Evolutionary conservation across 2,888 invertebrate species (phyloP).

Genomic region (Andricus quercusramuli): DNA sequence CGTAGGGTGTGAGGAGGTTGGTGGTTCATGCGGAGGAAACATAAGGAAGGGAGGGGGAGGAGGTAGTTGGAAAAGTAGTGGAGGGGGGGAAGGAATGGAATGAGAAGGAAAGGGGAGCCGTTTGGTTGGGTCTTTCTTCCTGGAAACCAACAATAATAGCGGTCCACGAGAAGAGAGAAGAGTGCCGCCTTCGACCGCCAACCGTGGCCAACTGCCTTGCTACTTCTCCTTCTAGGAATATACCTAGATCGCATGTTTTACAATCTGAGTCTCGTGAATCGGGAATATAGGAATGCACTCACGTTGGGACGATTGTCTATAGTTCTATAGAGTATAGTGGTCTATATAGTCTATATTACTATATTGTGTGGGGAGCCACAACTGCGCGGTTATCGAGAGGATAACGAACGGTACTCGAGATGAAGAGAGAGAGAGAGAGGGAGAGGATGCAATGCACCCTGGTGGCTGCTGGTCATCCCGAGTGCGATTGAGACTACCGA

Average conservation of each 20-base stretch:
- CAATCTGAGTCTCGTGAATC: slow-evolving; percentile 46
- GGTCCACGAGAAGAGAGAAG: slow-evolving; percentile 53
- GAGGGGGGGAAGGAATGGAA: slow-evolving; percentile 55
- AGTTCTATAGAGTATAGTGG: slow-evolving; percentile 28
- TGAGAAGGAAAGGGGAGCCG: slow-evolving; percentile 65
- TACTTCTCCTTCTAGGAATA: slow-evolving; percentile 70
- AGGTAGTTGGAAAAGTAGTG: slow-evolving; percentile 40
- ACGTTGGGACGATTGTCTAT: slow-evolving; percentile 27
- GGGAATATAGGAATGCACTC: slow-evolving; percentile 26
- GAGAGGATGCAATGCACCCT: slow-evolving; percentile 44
- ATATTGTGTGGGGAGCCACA: slow-evolving; percentile 11
- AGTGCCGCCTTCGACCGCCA: slow-evolving; percentile 59
- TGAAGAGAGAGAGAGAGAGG: not conserved
- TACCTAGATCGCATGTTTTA: slow-evolving; percentile 60
- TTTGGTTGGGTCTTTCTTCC: slow-evolving; percentile 70
- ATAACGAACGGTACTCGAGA: slow-evolving; percentile 34
- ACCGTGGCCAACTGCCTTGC: slow-evolving; percentile 61
- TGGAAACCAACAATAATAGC: slow-evolving; percentile 73
- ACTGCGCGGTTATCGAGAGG: slow-evolving; percentile 33
- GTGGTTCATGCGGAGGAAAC: slow-evolving; percentile 43
- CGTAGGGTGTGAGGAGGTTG: slow-evolving; percentile 40
- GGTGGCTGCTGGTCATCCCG: slow-evolving; percentile 45
- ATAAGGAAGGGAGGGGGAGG: slow-evolving; percentile 2
- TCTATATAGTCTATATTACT: slow-evolving; percentile 28
- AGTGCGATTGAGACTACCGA: slow-evolving; percentile 46